Percentiles rank a stretch among this genome's conserved stretches.
Conservation (phyloP, 2,113 vertebrate genomes). For the Corythornis vintsioides region DNA sequence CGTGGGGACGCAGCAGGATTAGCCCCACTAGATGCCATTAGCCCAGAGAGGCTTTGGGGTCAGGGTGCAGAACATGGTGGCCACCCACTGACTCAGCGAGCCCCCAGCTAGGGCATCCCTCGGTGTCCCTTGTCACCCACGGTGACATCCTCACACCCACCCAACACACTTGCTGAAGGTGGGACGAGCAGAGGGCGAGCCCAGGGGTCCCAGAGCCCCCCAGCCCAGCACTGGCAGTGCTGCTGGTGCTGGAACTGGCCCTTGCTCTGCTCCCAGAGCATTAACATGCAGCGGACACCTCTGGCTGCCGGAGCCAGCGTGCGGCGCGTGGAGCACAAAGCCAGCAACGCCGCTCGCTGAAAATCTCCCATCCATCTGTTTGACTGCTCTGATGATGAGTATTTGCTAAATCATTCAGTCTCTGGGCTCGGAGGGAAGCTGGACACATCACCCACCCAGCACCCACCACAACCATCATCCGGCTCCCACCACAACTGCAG, state of each 20-base stretch:
- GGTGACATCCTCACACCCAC: accelerated
- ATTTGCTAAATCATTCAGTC: neutral
- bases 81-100: neutral
- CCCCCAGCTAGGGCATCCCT: neutral
- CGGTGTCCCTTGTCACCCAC: neutral
- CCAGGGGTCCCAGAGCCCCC: neutral
- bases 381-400: neutral
- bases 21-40: neutral
- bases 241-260: accelerated
- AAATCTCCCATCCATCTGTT: neutral
- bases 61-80: accelerated
- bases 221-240: neutral
- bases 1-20: neutral
- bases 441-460: accelerated
- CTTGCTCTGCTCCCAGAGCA: neutral
- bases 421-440: accelerated
- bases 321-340: neutral
- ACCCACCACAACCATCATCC: neutral
- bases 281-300: neutral
- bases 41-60: neutral
- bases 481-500: neutral
- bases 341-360: neutral
- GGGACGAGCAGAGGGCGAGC: neutral
- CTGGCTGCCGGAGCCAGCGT: neutral
- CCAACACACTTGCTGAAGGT: accelerated